phyloP scores from a whole-genome alignment of 2,797 vertebrate genomes.

The Malacoctenus gilli region DNA sequence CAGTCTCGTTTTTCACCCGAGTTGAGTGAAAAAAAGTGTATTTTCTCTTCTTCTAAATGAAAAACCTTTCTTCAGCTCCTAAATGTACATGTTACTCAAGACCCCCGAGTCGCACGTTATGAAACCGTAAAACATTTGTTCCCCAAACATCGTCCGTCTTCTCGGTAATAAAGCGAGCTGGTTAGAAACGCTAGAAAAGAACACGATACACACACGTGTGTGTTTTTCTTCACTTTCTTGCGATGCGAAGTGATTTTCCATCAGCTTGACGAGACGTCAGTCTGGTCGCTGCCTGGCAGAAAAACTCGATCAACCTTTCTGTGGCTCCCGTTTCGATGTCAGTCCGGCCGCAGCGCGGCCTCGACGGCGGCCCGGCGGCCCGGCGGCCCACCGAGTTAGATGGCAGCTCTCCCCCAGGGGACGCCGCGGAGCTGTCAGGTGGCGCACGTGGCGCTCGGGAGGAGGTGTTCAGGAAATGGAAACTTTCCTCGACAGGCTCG shows the following conservation, averaged over 20 bases:
- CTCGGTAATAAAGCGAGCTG: conserved; percentile 6
- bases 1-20: no score
- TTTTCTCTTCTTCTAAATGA: background rate
- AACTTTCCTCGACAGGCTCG: conserved; percentile 51
- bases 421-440: conserved; percentile 44
- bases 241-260: conserved; percentile 41
- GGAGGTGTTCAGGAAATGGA: conserved; percentile 51
- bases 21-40: no score
- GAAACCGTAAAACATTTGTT: conserved; percentile 17
- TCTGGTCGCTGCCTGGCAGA: conserved; percentile 16
- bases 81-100: conserved; percentile 4
- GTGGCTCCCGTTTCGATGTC: conserved; percentile 8
- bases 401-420: conserved; percentile 40
- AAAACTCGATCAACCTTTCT: conserved; percentile 12
- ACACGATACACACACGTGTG: conserved; percentile 12
- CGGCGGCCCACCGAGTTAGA: no score
- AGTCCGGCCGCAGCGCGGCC: no score
- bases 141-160: conserved; percentile 5
- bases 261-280: conserved; percentile 28
- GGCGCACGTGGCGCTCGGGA: conserved; percentile 28
- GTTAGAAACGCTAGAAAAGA: conserved; percentile 9
- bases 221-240: conserved; percentile 36
- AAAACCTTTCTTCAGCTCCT: background rate
- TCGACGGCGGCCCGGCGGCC: no score
- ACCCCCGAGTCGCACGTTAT: conserved; percentile 11